Percentiles rank a stretch among this genome's conserved stretches.
Conservation (phyloP, 2,113 vertebrate species). For the Formicarius rufipectus region DNA sequence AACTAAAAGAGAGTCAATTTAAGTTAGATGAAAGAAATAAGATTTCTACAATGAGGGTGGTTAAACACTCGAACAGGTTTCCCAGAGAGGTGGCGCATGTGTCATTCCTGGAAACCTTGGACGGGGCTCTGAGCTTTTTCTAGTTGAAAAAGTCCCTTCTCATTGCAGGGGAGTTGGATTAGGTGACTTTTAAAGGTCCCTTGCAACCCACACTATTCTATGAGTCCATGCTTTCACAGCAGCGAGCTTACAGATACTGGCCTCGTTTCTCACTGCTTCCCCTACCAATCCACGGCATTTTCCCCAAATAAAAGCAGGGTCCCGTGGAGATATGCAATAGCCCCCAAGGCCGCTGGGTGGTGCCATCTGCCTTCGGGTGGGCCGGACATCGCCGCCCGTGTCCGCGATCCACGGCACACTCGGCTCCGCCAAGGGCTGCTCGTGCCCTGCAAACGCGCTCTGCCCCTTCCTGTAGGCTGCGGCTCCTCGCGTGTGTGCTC, state of each 20-base stretch:
- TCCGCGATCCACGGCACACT: fast-evolving
- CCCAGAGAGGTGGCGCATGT: too few species aligned
- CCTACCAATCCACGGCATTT: fast-evolving
- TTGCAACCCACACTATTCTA: too few species aligned
- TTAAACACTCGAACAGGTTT: background rate
- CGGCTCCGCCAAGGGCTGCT: background rate
- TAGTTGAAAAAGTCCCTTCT: background rate
- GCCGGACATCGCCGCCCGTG: too few species aligned
- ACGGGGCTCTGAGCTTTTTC: background rate
- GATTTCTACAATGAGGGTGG: background rate
- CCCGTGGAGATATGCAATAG: background rate
- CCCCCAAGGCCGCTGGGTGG: conserved; percentile 53
- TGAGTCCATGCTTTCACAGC: background rate
- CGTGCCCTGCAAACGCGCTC: background rate
- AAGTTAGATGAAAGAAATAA: background rate
- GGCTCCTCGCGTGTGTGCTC: fast-evolving
- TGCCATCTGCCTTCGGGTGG: background rate
- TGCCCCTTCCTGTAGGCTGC: fast-evolving
- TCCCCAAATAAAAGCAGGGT: fast-evolving
- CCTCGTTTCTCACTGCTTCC: background rate
- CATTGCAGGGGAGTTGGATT: background rate
- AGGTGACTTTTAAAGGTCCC: background rate
- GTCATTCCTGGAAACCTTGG: background rate
- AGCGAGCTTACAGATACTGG: fast-evolving
- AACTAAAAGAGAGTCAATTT: background rate